phyloP scores from a whole-genome alignment of 1,140 invertebrate genomes.

The Diabrotica virgifera region DNA sequence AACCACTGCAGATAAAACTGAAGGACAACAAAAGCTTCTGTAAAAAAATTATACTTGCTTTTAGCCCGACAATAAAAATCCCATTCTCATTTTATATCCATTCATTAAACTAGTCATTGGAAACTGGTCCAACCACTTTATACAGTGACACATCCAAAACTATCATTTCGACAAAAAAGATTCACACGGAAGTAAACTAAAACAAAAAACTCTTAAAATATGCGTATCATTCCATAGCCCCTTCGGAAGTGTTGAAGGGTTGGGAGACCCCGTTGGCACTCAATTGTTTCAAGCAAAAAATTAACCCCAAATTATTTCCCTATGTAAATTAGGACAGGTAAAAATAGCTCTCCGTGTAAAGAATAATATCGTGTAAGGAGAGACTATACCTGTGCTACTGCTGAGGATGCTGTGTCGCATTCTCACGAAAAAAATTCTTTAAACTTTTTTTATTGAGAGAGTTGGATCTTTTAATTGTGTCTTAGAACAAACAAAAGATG shows the following conservation, averaged over 20 bases:
- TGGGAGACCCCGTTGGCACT: slow-evolving; percentile 23
- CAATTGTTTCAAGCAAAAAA: slow-evolving; percentile 39
- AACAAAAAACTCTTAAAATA: slow-evolving; percentile 35
- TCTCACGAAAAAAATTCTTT: slow-evolving; percentile 30
- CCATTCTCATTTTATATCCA: slow-evolving; percentile 9
- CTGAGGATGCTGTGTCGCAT: slow-evolving; percentile 18
- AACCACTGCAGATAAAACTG: too few relatives aligned
- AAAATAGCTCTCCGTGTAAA: slow-evolving; percentile 17
- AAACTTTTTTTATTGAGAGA: slow-evolving; percentile 4
- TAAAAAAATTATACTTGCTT: slow-evolving; percentile 7
- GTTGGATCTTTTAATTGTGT: slow-evolving; percentile 9
- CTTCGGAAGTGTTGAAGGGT: slow-evolving; percentile 27
- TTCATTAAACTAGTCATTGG: slow-evolving; percentile 11
- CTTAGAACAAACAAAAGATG: slow-evolving; percentile 13
- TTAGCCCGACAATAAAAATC: slow-evolving; percentile 8
- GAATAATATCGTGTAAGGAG: slow-evolving; percentile 14
- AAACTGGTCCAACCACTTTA: slow-evolving; percentile 24
- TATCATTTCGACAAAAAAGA: slow-evolving; percentile 29
- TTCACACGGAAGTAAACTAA: slow-evolving; percentile 34
- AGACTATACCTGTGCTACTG: slow-evolving; percentile 13
- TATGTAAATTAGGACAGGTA: slow-evolving; percentile 34
- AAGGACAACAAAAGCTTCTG: not conserved
- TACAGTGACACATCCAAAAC: slow-evolving; percentile 18
- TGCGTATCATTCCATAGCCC: slow-evolving; percentile 36
- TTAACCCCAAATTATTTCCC: slow-evolving; percentile 38